Evolutionary conservation across 2,113 vertebrate genomes (phyloP).

Genomic region (Prunella fulvescens): DNA sequence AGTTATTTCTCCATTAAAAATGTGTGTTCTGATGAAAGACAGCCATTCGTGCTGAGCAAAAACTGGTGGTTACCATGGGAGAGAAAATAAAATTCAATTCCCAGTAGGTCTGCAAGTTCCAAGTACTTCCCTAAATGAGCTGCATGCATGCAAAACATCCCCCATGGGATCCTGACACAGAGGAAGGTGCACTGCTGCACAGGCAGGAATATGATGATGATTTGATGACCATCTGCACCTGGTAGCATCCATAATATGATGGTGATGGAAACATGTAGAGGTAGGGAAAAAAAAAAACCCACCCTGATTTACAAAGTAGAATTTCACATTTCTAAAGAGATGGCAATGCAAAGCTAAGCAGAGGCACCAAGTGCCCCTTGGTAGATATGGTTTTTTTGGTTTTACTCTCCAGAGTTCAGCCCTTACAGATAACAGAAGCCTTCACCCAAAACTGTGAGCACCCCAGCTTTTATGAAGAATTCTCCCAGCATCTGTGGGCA

Average conservation of each 20-base stretch:
- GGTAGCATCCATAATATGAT: neutral
- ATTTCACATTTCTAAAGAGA: neutral
- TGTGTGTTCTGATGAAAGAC: neutral
- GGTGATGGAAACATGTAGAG: neutral
- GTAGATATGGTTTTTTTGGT: neutral
- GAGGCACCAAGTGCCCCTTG: neutral
- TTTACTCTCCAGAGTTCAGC: neutral
- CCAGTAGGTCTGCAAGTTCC: neutral
- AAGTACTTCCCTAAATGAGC: neutral
- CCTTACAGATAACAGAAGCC: neutral
- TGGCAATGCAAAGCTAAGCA: neutral
- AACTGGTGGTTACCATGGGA: neutral
- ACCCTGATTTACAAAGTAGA: neutral
- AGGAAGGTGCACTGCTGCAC: neutral
- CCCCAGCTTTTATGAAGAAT: neutral
- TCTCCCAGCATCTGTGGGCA: neutral
- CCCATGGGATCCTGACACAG: neutral
- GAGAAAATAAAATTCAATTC: neutral
- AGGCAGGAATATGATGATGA: neutral
- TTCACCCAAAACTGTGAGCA: neutral
- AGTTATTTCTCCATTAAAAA: neutral
- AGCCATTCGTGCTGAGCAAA: neutral
- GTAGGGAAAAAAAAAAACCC: fast-evolving
- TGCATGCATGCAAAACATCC: neutral
- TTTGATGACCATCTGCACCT: neutral